Percentiles rank a stretch among this genome's conserved stretches.
Evolutionary conservation across 2,888 invertebrate species (phyloP).

Genomic region (Bombyx huttoni): DNA sequence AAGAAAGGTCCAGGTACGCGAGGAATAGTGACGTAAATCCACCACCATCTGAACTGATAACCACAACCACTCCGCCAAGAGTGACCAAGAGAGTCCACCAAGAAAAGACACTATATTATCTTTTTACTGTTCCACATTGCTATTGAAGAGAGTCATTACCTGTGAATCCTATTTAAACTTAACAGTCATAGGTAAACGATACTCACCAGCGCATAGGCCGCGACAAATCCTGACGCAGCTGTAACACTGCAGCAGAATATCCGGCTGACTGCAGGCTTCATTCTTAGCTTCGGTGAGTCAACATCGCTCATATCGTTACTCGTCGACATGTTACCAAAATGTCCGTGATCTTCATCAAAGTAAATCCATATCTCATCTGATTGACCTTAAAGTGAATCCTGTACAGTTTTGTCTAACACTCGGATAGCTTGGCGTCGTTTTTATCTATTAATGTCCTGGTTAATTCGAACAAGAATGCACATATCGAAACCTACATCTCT

Average conservation of each 20-base stretch:
- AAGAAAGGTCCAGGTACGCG: too few relatives aligned
- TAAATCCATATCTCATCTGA: background rate
- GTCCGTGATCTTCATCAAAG: background rate
- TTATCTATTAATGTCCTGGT: background rate
- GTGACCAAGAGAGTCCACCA: too few relatives aligned
- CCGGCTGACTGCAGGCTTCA: slow-evolving; percentile 60
- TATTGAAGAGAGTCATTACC: too few relatives aligned
- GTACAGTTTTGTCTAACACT: background rate
- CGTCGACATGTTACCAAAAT: slow-evolving; percentile 37
- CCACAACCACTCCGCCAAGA: too few relatives aligned
- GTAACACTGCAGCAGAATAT: slow-evolving; percentile 69
- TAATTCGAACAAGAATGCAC: background rate
- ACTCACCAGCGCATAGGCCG: slow-evolving; percentile 64
- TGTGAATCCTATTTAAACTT: too few relatives aligned
- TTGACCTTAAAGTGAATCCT: background rate
- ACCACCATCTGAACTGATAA: too few relatives aligned
- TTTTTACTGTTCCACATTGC: too few relatives aligned
- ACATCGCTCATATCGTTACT: slow-evolving; percentile 48
- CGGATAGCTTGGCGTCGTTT: background rate
- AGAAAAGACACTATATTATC: too few relatives aligned
- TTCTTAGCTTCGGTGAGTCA: slow-evolving; percentile 41
- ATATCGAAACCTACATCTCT: background rate
- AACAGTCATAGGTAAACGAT: background rate
- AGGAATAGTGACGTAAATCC: too few relatives aligned
- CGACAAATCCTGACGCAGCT: slow-evolving; percentile 63